These are phyloP conservation scores for Hydrotaea diabolus DNA, from an alignment of 2,888 invertebrate genomes.

Conservation along the genomic window DNA sequence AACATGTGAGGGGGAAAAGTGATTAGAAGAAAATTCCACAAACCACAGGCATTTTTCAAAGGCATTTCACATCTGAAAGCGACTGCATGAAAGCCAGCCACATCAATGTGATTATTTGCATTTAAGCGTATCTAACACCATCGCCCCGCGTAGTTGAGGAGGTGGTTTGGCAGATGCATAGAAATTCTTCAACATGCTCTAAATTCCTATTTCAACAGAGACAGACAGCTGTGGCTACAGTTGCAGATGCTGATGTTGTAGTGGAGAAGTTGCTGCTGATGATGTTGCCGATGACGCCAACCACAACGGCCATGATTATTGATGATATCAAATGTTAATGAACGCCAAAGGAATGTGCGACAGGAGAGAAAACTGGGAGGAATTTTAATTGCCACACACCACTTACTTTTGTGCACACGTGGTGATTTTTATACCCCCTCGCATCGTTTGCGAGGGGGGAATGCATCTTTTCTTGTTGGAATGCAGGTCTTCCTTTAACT, in stretches of 20 bases:
- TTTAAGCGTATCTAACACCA: conserved; percentile 51
- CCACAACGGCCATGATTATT: conserved; percentile 16
- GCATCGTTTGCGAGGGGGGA: not conserved
- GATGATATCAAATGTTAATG: conserved; percentile 65
- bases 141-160: not conserved
- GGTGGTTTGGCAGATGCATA: not conserved
- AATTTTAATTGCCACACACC: conserved; percentile 62
- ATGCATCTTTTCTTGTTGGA: not conserved
- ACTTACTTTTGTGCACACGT: conserved; percentile 58
- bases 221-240: not conserved
- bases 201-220: conserved; percentile 53
- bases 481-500: conserved; percentile 7
- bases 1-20: conserved; percentile 48
- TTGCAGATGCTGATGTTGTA: not conserved
- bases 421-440: conserved; percentile 44
- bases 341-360: conserved; percentile 57
- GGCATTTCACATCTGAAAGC: conserved; percentile 43
- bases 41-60: conserved; percentile 75
- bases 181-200: conserved; percentile 57
- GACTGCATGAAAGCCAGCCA: conserved; percentile 39
- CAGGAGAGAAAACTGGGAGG: conserved; percentile 46
- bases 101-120: conserved; percentile 45
- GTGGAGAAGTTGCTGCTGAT: not conserved
- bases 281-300: not conserved
- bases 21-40: conserved; percentile 67